Percentiles rank a stretch among this genome's conserved stretches.
Conservation (phyloP, 2,797 vertebrate genomes). For the Hephaestus fuliginosus region DNA sequence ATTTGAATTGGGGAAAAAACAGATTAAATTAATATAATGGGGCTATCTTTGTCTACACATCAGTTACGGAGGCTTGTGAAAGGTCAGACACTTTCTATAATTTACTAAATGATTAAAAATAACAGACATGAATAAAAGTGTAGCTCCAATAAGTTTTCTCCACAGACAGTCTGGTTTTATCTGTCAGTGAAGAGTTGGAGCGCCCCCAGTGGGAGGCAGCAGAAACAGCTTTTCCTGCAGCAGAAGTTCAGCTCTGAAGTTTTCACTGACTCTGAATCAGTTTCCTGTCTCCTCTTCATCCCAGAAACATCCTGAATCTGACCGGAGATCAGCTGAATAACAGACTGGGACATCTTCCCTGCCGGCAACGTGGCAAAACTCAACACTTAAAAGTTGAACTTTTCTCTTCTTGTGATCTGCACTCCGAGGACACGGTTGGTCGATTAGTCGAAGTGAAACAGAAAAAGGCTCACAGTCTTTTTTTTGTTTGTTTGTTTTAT, state of each 20-base stretch:
- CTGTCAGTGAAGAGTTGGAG: neutral
- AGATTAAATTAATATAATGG: neutral
- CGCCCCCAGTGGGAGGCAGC: slow-evolving; percentile 27
- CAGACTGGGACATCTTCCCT: slow-evolving; percentile 29
- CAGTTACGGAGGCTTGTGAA: neutral
- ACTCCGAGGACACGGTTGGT: neutral
- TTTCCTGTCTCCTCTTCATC: rapidly evolving
- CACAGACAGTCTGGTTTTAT: no score
- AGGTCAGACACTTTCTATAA: neutral
- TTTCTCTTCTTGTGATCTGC: neutral
- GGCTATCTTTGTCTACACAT: neutral
- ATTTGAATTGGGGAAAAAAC: neutral
- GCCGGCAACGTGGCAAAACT: slow-evolving; percentile 77
- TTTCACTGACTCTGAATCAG: slow-evolving; percentile 40
- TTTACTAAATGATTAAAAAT: neutral
- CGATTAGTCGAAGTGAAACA: neutral
- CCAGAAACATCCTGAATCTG: slow-evolving; percentile 15
- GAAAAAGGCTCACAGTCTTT: no score
- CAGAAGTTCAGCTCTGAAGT: neutral
- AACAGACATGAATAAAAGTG: neutral
- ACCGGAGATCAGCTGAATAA: slow-evolving; percentile 51
- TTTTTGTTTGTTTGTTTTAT: neutral
- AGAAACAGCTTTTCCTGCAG: neutral
- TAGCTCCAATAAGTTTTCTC: neutral
- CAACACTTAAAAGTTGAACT: slow-evolving; percentile 5